Evolutionary conservation across 2,888 invertebrate species (phyloP), one percentile per base, ranked within the genome.

Genomic region (Aleiodes alternator): DNA sequence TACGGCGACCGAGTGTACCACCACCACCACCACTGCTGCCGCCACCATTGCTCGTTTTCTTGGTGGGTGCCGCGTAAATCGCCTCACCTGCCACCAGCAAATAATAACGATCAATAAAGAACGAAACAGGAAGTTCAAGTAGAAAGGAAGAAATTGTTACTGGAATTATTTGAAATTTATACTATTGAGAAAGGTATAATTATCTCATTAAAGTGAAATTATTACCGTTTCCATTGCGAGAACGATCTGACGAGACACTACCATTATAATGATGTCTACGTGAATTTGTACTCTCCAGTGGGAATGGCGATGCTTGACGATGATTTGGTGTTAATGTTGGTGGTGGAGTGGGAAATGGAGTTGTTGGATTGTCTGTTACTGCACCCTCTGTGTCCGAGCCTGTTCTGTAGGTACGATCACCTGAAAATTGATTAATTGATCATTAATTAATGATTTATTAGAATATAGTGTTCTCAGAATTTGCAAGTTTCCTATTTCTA

Each of bases 261-360:
- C 86, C 84, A 78, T 83, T 86, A 80, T 91, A 92, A 86, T 90
- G 91, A 82, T 91, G 90, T 79, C 94, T 91, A 76, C 93, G 90
- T 72, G 90, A 86, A 87, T 93, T 94, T 80, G 93, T 94, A 85
- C 92, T 93, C 87, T 94, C 94, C 80, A 93, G 90, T 34, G 94
- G 94, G 86, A 94, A 94, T 29, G 94, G 94, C 51, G 94, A 94
- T 8, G 94, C 92, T 84, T 94, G 94, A 23, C 94, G 91, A 84
- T 91, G 91, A 84, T 93, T 92, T 48, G 93, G 93, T 79, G 92
- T 91, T 88, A 93, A 92, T 31, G 92, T 91, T 61, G 92, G 91
- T 48, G 91, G 91, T 71, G 91, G 91, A 55, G 91, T 91, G 51
- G 92, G 91, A 83, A 91, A 92, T 56, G 91, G 91, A 78, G 91